phyloP scores from a whole-genome alignment of 1,140 invertebrate genomes.

The Lanistes nyassanus region DNA sequence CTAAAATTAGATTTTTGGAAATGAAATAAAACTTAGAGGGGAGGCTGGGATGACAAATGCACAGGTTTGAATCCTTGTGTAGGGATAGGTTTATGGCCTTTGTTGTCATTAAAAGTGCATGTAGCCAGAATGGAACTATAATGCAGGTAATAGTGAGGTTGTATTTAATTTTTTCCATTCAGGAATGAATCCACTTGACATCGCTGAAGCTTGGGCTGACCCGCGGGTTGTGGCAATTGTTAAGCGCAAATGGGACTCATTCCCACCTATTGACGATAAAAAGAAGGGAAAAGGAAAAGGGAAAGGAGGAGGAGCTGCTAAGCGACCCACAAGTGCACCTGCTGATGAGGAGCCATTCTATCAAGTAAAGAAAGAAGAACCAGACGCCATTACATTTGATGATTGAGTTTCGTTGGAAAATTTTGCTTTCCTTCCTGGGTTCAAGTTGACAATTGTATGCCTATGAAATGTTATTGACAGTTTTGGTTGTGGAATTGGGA shows the following conservation, averaged over 20 bases:
- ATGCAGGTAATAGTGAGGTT: too few species aligned
- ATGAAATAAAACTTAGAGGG: too few species aligned
- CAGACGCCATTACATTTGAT: not conserved
- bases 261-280: slow-evolving; percentile 57
- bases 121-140: too few species aligned
- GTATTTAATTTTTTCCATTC: slow-evolving; percentile 13
- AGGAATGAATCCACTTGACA: slow-evolving; percentile 63
- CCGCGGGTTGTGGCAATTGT: slow-evolving; percentile 58
- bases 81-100: not conserved
- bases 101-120: not conserved
- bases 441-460: not conserved
- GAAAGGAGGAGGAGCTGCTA: slow-evolving; percentile 33
- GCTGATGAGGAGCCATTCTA: slow-evolving; percentile 8
- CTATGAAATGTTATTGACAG: not conserved
- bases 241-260: slow-evolving; percentile 61
- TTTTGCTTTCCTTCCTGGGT: slow-evolving; percentile 1
- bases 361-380: slow-evolving; percentile 2
- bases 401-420: not conserved
- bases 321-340: slow-evolving; percentile 44
- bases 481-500: too few species aligned
- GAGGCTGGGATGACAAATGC: too few species aligned
- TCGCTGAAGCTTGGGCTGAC: slow-evolving; percentile 63
- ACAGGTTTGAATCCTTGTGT: not conserved
- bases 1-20: too few species aligned
- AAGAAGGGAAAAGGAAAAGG: slow-evolving; percentile 46